Conservation (phyloP, 2,113 vertebrate species). For the Psittacula cyanocephala region DNA sequence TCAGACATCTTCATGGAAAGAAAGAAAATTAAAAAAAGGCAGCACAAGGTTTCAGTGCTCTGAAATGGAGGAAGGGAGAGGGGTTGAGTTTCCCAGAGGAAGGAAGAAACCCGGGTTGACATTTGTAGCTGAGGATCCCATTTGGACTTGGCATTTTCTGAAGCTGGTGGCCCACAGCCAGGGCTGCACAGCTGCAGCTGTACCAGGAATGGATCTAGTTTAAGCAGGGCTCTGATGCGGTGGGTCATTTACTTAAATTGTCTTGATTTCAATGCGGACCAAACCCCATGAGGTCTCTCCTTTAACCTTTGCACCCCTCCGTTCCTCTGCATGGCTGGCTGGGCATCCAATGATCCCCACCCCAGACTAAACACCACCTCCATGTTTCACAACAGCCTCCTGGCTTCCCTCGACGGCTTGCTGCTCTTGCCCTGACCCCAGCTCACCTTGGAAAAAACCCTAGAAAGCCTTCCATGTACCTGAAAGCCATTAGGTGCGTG, state of each 20-base stretch:
- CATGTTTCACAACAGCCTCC: not conserved
- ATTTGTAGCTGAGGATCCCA: not conserved
- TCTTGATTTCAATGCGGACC: not conserved
- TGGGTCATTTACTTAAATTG: not conserved
- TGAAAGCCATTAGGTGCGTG: not conserved
- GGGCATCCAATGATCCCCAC: not conserved
- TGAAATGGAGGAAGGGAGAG: not conserved
- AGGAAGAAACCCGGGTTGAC: not conserved
- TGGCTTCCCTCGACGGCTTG: not conserved
- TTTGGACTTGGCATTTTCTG: not conserved
- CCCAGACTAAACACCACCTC: not conserved
- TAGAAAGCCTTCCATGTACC: not conserved
- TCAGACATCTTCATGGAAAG: not conserved
- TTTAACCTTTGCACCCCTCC: not conserved
- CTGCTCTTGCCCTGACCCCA: not conserved
- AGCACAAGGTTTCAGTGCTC: not conserved
- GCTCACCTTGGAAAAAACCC: not conserved
- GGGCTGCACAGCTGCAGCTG: not conserved
- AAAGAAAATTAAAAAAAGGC: not conserved
- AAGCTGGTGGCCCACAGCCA: not conserved
- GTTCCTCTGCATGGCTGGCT: not conserved
- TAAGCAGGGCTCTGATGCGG: not conserved
- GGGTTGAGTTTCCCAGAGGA: not conserved
- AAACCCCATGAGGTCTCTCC: not conserved
- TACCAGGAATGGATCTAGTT: not conserved